Conservation (phyloP, 2,888 invertebrate genomes). For the Teleogryllus oceanicus region DNA sequence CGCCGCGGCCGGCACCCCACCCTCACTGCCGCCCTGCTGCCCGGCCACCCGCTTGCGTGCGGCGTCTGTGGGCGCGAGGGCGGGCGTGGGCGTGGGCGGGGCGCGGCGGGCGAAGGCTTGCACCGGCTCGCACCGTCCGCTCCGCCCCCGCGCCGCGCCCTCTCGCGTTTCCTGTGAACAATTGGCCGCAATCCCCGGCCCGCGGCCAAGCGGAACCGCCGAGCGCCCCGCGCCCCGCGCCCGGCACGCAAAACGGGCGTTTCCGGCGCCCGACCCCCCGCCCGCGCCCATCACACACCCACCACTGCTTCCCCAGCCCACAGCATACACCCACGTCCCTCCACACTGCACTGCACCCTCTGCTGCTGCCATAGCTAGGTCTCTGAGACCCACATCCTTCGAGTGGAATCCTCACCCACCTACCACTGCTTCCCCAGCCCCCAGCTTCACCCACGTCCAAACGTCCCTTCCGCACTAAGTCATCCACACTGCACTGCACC, state of each 20-base stretch:
- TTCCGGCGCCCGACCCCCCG: not conserved
- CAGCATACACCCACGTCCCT: too few species aligned
- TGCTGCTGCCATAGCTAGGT: too few species aligned
- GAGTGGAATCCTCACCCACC: too few species aligned
- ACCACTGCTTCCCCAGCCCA: too few species aligned
- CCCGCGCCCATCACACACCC: not conserved
- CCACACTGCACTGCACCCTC: too few species aligned
- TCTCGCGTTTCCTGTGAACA: not conserved
- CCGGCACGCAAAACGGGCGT: constrained; percentile 4
- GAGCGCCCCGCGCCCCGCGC: not conserved
- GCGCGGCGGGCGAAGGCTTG: not conserved
- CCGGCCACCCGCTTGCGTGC: not conserved
- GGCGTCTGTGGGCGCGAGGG: not conserved
- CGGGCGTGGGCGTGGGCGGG: not conserved
- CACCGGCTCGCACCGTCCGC: not conserved
- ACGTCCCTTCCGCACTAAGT: too few species aligned
- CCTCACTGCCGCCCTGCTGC: not conserved
- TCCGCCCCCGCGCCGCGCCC: not conserved
- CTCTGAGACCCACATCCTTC: too few species aligned
- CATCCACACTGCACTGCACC: too few species aligned
- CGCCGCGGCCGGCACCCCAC: not conserved
- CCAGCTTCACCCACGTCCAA: too few species aligned
- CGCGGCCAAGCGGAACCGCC: not conserved
- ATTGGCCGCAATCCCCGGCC: constrained; percentile 18
- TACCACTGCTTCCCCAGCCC: too few species aligned